Evolutionary conservation across 2,113 vertebrate species (phyloP), one percentile per base, ranked within the genome.

Genomic region (Mellivora capensis): DNA sequence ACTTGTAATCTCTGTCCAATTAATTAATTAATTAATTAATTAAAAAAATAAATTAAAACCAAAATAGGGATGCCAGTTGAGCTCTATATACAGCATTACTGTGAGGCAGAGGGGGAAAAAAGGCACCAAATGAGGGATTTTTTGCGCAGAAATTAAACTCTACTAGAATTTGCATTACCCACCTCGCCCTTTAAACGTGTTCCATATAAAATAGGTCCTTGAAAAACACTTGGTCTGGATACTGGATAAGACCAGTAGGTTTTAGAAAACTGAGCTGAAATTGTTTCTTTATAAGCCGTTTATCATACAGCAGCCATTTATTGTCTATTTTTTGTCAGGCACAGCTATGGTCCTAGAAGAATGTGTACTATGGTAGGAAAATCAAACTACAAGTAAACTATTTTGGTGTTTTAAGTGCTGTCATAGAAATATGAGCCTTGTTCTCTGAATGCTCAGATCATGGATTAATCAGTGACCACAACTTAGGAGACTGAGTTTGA

Each of bases 221-320:
- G 62, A 91, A 61, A 86, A 85, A 47, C 89, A 61, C 21, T 62
- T 87, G 88, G 79, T 67, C 29, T 81, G 59, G 80, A 80, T 67
- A 29, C 34, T 86, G 62, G 25, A 34, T 87, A 87, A 84, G n/a
- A 52, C 57, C 57, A 18, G 11, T 39, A 87, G 27, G 31, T 81
- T 93, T 64, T 74, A 61, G 89, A 94, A 80, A 76, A 94, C 80
- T 74, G 62, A 86, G 47, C 54, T 74, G 79, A 81, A 57, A 84
- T 57, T 87, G 62, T 90, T 92, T 81, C 47, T 74, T 88, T 74
- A 64, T 84, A 49, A 79, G 72, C 83, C 59, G 23, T 91, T 71
- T 84, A 77, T 94, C 29, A 62, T 93, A 64, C 31, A 80, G 1
- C 79, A 62, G 77, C 39, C 44, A 39, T 62, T 47, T 79, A 49